A percentile compares a stretch with the other conserved stretches of the same genome.
Evolutionary conservation across 2,797 vertebrate species (phyloP).

Genomic region (Adrianichthys oophorus): DNA sequence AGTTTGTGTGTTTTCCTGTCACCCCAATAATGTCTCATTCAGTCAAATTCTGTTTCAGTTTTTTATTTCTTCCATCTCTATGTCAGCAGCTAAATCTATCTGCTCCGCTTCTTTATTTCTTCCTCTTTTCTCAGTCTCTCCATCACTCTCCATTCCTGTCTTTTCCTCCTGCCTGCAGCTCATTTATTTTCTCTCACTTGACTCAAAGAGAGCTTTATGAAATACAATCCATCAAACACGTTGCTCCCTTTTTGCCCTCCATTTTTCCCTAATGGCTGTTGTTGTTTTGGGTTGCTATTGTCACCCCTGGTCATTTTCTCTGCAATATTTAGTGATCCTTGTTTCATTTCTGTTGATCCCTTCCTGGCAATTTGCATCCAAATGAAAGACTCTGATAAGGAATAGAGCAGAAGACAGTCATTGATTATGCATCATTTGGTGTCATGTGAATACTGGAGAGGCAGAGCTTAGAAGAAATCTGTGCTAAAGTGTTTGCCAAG

Average conservation of each 20-base stretch:
- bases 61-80: background rate
- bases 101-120: background rate
- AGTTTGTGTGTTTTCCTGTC: too few relatives aligned
- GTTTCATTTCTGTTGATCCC: constrained; percentile 4
- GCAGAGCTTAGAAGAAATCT: background rate
- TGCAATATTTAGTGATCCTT: constrained; percentile 3
- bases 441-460: background rate
- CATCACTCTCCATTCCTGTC: background rate
- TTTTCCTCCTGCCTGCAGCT: constrained; percentile 9
- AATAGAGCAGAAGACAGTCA: background rate
- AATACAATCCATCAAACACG: constrained; percentile 36
- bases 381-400: constrained; percentile 18
- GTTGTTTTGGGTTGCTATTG: constrained; percentile 3
- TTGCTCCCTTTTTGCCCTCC: constrained; percentile 1
- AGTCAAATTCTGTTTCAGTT: background rate
- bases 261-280: constrained; percentile 5
- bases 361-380: constrained; percentile 33
- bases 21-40: too few relatives aligned
- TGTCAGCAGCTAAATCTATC: constrained; percentile 1
- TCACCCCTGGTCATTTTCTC: background rate
- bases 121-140: constrained; percentile 4
- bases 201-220: constrained; percentile 39
- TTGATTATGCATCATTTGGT: constrained; percentile 12
- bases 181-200: constrained; percentile 21
- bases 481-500: background rate